Evolutionary conservation across 2,797 vertebrate genomes (phyloP), one percentile per base, ranked within the genome.

Genomic region (Syndactyla subalaris): DNA sequence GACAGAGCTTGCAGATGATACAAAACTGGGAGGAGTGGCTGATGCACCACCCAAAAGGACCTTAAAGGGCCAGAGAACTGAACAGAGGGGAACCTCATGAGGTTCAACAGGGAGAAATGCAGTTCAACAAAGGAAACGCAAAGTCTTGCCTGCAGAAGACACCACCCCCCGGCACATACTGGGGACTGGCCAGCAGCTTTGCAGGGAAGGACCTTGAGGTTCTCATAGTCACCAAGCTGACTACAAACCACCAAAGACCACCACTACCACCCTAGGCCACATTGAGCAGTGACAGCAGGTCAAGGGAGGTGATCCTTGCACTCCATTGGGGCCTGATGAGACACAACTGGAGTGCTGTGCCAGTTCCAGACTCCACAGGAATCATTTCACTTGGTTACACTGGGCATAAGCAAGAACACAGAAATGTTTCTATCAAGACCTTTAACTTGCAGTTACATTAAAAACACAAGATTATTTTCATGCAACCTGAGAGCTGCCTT

Each of bases 401-500:
- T 43, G 21, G 41, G n/a, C 30, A 61, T 6, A 39, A 77, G 46
- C 66, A 85, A 65, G 67, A 81, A 81, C 48, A 92, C 88, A 84
- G 23, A 39, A 43, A 46, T 27, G 29, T 86, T 90, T 57, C 57
- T 52, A 52, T 30, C 57, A 45, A 7, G 3, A 67, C 43, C 45
- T 74, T 90, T 59, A 55, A 63, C 57, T 80, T 77, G 32, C 38
- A 52, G 43, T 30, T 62, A 54, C 38, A 63, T 57, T 58, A 36
- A 91, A 62, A 89, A 52, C 32, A 48, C 12, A 76, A n/a, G 62
- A 79, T 65, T 54, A 61, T 75, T 89, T 73, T 72, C 85, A 77
- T 20, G 30, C 24, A 78, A 58, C 49, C n/a, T 78, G 43, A 62
- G 73, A 88, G 68, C 32, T 80, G 78, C 61, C 39, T 75, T 76